Base-by-base conservation (phyloP, 2,113 vertebrate genomes). In the Macquaria ambigua region DNA sequence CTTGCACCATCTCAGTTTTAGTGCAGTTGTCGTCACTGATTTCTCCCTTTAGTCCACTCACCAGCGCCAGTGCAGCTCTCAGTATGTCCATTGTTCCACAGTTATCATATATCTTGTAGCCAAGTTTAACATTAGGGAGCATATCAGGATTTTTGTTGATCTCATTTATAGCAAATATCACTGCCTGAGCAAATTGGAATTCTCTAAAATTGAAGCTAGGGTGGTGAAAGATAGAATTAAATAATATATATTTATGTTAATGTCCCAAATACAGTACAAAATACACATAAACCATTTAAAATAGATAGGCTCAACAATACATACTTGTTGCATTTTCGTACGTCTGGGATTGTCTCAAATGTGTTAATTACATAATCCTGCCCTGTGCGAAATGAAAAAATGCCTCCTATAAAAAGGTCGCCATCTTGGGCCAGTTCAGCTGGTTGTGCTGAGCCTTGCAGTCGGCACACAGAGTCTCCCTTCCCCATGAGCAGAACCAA, bases 141-240 rank as follows among this genome's bases (percentile, higher is more conserved):
- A 96, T 86, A 6, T 89, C 46, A 5, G 87, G 69, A 37, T 92
- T 88, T 70, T 46, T 87, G 71, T 96, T 96, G 79, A 96, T 96
- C 91, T 96, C 93, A 70, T 95, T 93, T 71, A 96, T 90, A 23
- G 96, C 94, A 92, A 96, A 96, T 59, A 96, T 96, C 91, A 96
- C 87, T 8, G 93, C 79, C 68, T 94, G 91, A 84, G 95, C 94
- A 92, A 96, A 96, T 89, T 95, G 89, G 50, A 96, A 96, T 90
- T 96, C 95, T 88, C 95, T 93, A 46, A 95, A 94, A 90, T 94
- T 94, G 70, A 96, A 94, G 81, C 96, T 96, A 76, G 21, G 58
- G 39, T 70, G 16, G 31, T 55, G 0, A 62, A 23, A 74, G 1
- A 77, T 1, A 64, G 12, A 28, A 70, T 15, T 1, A 61, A 76